Conservation (phyloP, 2,113 vertebrate species). For the Mesoclemmys tuberculata region DNA sequence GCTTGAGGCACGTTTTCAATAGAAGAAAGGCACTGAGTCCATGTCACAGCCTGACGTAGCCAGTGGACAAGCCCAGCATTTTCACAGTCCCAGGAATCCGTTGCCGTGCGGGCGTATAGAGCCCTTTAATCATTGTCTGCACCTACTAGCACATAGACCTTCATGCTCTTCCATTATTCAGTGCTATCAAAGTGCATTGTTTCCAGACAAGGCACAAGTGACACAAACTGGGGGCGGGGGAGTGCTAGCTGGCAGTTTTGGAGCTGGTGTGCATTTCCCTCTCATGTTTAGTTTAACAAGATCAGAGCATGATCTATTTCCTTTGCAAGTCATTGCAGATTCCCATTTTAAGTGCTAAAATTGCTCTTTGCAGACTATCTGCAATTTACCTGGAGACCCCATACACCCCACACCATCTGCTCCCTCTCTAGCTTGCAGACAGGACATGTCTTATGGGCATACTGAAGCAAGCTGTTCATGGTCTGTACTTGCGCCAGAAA, state of each 20-base stretch:
- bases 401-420: too few relatives aligned
- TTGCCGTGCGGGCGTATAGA: background rate
- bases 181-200: background rate
- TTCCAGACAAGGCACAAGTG: background rate
- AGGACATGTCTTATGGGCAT: too few relatives aligned
- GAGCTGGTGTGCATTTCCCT: background rate
- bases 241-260: background rate
- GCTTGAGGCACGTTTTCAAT: background rate
- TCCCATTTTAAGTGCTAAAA: too few relatives aligned
- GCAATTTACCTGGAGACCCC: background rate
- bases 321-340: too few relatives aligned
- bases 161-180: too few relatives aligned
- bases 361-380: background rate
- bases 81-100: background rate
- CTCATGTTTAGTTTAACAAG: too few relatives aligned
- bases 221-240: rapidly evolving
- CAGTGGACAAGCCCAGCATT: background rate
- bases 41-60: background rate
- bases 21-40: background rate
- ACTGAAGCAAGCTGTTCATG: too few relatives aligned
- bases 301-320: too few relatives aligned
- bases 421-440: background rate
- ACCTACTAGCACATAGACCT: background rate
- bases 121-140: background rate
- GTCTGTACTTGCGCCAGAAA: too few relatives aligned